Percentiles rank a stretch among this genome's conserved stretches.
These are phyloP conservation scores for Vollenhovia emeryi DNA, from an alignment of 1,140 invertebrate species.

Conservation along the genomic window DNA sequence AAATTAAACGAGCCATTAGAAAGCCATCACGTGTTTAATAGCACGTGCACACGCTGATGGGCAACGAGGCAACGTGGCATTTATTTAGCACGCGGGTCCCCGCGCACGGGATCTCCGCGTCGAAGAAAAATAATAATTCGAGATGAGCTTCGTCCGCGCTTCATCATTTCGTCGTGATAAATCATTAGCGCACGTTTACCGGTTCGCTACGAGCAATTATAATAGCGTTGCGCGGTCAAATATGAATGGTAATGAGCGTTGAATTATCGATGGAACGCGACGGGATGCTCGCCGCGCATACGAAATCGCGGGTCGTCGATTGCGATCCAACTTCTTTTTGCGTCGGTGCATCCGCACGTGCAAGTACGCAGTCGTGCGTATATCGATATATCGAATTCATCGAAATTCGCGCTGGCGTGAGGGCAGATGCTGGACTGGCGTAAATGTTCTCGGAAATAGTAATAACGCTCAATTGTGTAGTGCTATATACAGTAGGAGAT, in stretches of 20 bases:
- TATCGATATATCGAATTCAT: neutral
- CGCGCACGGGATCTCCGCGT: neutral
- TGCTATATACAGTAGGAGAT: neutral
- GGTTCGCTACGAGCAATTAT: constrained; percentile 27
- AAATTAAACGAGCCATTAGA: constrained; percentile 57
- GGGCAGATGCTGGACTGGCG: neutral
- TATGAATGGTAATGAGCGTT: constrained; percentile 72
- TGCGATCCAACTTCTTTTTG: constrained; percentile 61
- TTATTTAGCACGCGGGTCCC: constrained; percentile 15
- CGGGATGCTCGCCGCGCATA: constrained; percentile 59
- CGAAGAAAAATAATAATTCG: neutral
- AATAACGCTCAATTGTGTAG: neutral
- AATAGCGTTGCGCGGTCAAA: constrained; percentile 60
- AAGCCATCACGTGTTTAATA: constrained; percentile 53
- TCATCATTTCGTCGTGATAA: constrained; percentile 3
- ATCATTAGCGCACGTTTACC: neutral
- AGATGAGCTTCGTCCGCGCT: neutral
- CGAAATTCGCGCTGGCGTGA: neutral
- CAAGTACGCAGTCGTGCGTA: neutral
- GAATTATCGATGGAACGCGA: constrained; percentile 65
- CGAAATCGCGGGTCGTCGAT: constrained; percentile 48
- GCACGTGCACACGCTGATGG: neutral
- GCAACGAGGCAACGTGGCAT: constrained; percentile 36
- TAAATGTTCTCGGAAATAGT: constrained; percentile 14
- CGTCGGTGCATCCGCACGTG: neutral